phyloP scores from a whole-genome alignment of 2,113 vertebrate genomes.

The Nibea coibor region DNA sequence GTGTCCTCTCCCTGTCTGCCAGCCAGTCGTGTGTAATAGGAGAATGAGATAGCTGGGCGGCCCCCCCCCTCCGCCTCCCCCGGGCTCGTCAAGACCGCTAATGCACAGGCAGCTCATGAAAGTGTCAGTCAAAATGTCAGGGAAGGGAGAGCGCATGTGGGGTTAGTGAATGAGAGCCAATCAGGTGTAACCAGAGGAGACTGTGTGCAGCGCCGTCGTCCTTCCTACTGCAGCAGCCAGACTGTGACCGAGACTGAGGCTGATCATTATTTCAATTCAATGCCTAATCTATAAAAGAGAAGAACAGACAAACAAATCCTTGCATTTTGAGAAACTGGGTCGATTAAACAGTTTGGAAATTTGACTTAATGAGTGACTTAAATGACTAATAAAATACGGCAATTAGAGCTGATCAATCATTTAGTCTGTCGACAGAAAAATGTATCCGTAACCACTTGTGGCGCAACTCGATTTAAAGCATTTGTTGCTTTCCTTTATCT shows the following conservation, averaged over 20 bases:
- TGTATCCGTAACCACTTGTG: neutral
- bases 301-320: neutral
- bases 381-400: neutral
- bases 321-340: neutral
- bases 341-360: neutral
- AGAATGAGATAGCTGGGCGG: slow-evolving; percentile 56
- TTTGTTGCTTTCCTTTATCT: neutral
- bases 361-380: neutral
- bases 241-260: slow-evolving; percentile 12
- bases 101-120: slow-evolving; percentile 75
- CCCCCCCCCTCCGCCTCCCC: neutral
- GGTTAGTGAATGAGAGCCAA: slow-evolving; percentile 44
- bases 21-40: slow-evolving; percentile 72
- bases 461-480: no score
- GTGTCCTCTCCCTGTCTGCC: slow-evolving; percentile 71
- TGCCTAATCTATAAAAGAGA: neutral
- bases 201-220: slow-evolving; percentile 24
- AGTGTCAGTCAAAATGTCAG: slow-evolving; percentile 74
- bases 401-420: neutral
- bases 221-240: slow-evolving; percentile 15
- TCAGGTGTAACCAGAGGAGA: slow-evolving; percentile 60
- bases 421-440: neutral
- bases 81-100: slow-evolving; percentile 58
- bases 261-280: neutral
- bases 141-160: slow-evolving; percentile 28